Evolutionary conservation across 2,888 invertebrate genomes (phyloP).

Genomic region (Steinernema carpocapsae): DNA sequence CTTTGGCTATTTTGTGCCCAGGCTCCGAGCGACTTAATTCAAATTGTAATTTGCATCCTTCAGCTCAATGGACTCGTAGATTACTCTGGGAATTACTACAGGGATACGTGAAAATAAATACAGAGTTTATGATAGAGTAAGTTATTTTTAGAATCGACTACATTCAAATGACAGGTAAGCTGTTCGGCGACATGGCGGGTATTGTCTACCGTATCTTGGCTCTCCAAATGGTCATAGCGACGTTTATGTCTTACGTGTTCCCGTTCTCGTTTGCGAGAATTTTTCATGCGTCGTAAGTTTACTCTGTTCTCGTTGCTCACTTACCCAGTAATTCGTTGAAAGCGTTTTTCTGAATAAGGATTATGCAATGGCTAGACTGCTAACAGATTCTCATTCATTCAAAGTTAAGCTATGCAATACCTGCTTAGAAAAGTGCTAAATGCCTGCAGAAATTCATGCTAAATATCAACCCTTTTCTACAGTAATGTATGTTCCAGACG

Average conservation of each 20-base stretch:
- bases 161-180: background rate
- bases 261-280: background rate
- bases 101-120: background rate
- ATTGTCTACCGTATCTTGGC: background rate
- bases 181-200: background rate
- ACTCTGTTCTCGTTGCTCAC: too few species aligned
- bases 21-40: background rate
- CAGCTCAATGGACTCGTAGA: background rate
- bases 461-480: too few species aligned
- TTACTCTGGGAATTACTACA: background rate
- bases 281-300: slow-evolving; percentile 13
- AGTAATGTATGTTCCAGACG: too few species aligned
- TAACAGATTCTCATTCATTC: too few species aligned
- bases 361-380: too few species aligned
- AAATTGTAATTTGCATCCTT: background rate
- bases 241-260: slow-evolving; percentile 6
- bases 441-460: too few species aligned
- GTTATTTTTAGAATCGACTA: background rate
- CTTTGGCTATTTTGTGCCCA: slow-evolving; percentile 3
- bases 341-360: too few species aligned
- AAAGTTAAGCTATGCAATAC: too few species aligned
- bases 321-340: too few species aligned
- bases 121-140: background rate
- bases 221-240: background rate
- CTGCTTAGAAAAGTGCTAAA: too few species aligned